These are phyloP conservation scores for Caenorhabditis tropicalis DNA, from an alignment of 1,140 invertebrate species.

Conservation along the genomic window DNA sequence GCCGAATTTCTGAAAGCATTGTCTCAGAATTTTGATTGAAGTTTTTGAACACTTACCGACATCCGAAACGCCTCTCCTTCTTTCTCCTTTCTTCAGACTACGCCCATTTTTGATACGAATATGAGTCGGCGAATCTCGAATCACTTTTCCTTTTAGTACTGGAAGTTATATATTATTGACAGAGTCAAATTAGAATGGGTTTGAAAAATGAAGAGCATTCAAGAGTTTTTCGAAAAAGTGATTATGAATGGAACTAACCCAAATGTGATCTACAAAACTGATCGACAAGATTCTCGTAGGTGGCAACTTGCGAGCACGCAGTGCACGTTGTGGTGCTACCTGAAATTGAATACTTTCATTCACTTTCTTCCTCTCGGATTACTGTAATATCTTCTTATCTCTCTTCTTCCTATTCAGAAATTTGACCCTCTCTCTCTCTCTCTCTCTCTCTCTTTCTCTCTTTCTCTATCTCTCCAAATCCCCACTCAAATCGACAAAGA, in stretches of 20 bases:
- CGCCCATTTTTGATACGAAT: slow-evolving; percentile 47
- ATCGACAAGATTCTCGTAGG: slow-evolving; percentile 78
- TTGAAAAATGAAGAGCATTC: background rate
- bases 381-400: slow-evolving; percentile 8
- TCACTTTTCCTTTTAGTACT: slow-evolving; percentile 52
- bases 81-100: slow-evolving; percentile 52
- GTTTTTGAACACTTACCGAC: background rate
- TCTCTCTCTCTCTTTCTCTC: too few species aligned
- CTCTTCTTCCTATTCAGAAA: background rate
- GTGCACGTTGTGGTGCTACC: slow-evolving; percentile 29
- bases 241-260: too few species aligned
- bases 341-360: slow-evolving; percentile 47
- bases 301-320: slow-evolving; percentile 76
- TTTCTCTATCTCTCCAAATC: background rate
- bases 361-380: slow-evolving; percentile 8
- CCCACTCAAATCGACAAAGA: background rate
- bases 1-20: slow-evolving; percentile 49
- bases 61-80: slow-evolving; percentile 45
- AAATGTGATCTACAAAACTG: slow-evolving; percentile 77
- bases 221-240: too few species aligned
- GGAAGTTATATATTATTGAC: background rate
- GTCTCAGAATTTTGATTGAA: background rate
- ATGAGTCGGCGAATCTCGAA: slow-evolving; percentile 24
- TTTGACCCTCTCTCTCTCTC: slow-evolving; percentile 4
- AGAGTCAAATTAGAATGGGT: background rate